Conservation (phyloP, 2,797 vertebrate species). For the Cyclopterus lumpus region DNA sequence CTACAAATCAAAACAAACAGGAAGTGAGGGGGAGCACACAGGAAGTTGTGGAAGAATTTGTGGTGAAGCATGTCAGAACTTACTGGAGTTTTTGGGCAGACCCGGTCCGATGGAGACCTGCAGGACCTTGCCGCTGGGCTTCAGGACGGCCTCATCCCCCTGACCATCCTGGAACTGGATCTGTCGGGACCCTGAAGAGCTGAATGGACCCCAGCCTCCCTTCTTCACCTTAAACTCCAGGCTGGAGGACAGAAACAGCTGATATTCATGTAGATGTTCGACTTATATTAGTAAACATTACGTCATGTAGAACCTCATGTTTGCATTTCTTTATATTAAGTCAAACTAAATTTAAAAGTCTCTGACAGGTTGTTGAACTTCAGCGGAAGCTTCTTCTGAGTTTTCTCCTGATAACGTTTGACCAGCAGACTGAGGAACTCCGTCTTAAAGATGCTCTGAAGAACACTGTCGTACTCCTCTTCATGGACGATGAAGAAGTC, state of each 20-base stretch:
- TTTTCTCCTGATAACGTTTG: slow-evolving; percentile 85
- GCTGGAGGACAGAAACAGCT: slow-evolving; percentile 61
- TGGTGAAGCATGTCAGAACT: slow-evolving; percentile 39
- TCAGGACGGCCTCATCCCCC: slow-evolving; percentile 78
- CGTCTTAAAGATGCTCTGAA: slow-evolving; percentile 88
- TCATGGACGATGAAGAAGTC: slow-evolving; percentile 88
- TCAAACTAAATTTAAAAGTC: background rate
- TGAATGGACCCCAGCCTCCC: slow-evolving; percentile 86
- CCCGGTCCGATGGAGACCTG: slow-evolving; percentile 83
- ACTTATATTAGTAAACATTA: background rate
- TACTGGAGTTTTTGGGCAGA: slow-evolving; percentile 86
- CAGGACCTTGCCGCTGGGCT: slow-evolving; percentile 82
- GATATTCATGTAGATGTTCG: background rate
- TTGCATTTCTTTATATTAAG: background rate
- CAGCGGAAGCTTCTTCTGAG: slow-evolving; percentile 77
- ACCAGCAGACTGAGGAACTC: slow-evolving; percentile 88
- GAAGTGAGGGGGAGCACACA: slow-evolving; percentile 3
- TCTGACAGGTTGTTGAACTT: slow-evolving; percentile 89
- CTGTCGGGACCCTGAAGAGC: slow-evolving; percentile 85
- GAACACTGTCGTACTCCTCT: slow-evolving; percentile 86
- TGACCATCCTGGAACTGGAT: slow-evolving; percentile 85
- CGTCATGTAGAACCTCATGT: background rate
- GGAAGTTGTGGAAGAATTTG: background rate
- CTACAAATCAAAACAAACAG: slow-evolving; percentile 61
- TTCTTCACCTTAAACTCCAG: slow-evolving; percentile 92